Evolutionary conservation across 64 coral and sea anemone species (phyloP).

Genomic region (Pocillopora verrucosa): DNA sequence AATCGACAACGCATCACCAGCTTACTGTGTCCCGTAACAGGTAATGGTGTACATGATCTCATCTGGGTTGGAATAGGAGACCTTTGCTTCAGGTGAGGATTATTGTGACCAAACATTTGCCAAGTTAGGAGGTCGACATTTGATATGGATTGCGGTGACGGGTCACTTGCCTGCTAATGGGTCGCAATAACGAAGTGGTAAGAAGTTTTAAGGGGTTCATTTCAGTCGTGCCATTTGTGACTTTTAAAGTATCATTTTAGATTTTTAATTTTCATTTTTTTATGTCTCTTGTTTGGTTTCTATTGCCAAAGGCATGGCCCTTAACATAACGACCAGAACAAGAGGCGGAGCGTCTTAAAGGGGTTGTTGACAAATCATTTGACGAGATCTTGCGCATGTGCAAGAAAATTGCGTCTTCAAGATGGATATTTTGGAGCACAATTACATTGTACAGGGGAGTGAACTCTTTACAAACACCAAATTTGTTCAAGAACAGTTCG

Average conservation of each 20-base stretch:
- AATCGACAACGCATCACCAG: constrained; percentile 96
- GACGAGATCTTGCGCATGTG: constrained; percentile 76
- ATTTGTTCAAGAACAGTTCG: neutral
- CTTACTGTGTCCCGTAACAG: constrained; percentile 98
- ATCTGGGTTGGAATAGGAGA: constrained; percentile 93
- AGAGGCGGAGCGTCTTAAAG: constrained; percentile 87
- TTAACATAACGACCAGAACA: constrained; percentile 83
- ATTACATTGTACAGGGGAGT: constrained; percentile 88
- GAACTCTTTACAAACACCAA: neutral
- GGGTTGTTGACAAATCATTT: constrained; percentile 87
- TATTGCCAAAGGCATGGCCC: constrained; percentile 77
- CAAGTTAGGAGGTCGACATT: neutral
- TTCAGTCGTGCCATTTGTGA: no score
- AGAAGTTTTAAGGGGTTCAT: no score
- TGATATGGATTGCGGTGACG: neutral
- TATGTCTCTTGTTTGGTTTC: neutral
- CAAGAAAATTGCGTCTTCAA: constrained; percentile 82
- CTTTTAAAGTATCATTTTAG: neutral
- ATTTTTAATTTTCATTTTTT: neutral
- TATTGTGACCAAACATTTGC: neutral
- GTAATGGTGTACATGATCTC: constrained; percentile 99
- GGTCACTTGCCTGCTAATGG: neutral
- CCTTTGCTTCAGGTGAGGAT: constrained; percentile 83
- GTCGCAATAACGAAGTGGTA: neutral
- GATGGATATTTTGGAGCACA: constrained; percentile 93